Evolutionary conservation across 1,140 invertebrate species (phyloP).

Genomic region (Drosophila parabipectinata): DNA sequence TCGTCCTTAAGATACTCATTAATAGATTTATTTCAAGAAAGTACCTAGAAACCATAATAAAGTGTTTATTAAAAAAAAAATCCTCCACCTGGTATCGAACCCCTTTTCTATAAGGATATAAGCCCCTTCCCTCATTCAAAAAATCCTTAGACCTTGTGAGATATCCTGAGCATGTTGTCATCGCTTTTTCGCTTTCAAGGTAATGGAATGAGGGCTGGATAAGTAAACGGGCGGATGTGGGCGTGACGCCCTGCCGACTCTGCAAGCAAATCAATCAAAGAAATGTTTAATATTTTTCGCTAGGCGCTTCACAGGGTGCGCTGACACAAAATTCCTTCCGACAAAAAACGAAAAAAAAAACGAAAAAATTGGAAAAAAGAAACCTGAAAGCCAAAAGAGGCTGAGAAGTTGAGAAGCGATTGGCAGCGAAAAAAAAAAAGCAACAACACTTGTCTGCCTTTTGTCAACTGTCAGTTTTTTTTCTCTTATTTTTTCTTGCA

Average conservation of each 20-base stretch:
- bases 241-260: conserved; percentile 16
- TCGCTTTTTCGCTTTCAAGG: background rate
- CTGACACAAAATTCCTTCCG: conserved; percentile 35
- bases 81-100: no score
- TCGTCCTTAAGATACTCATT: background rate
- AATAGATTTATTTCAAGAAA: background rate
- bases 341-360: background rate
- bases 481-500: background rate
- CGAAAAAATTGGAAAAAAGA: conserved; percentile 12
- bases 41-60: no score
- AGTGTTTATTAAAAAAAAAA: no score
- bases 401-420: conserved; percentile 4
- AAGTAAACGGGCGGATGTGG: background rate
- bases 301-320: conserved; percentile 51
- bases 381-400: conserved; percentile 23
- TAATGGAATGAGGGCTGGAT: background rate
- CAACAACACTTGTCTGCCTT: conserved; percentile 41
- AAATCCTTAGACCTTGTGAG: background rate
- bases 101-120: no score
- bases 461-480: conserved; percentile 53
- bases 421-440: conserved; percentile 32
- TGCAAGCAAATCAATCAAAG: conserved; percentile 62
- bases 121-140: background rate
- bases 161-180: conserved; percentile 4
- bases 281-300: conserved; percentile 70